Conservation (phyloP, 2,797 vertebrate species). For the Chelon labrosus region DNA sequence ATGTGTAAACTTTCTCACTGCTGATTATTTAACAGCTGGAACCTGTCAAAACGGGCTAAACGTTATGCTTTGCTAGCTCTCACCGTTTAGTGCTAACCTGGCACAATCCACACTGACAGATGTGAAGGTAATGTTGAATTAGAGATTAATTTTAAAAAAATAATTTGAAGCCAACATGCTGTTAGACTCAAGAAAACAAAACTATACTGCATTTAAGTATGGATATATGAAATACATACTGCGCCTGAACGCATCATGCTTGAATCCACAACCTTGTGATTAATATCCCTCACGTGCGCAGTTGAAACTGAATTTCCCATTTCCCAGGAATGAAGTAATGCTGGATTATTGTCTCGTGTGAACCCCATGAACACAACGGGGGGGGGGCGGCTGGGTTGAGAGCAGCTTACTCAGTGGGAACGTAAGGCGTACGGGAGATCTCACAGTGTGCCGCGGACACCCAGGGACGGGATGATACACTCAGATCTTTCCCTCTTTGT, state of each 20-base stretch:
- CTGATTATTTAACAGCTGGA: conserved; percentile 14
- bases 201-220: conserved; percentile 2
- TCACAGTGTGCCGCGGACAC: conserved; percentile 63
- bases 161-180: no score
- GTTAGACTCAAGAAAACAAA: no score
- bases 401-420: conserved; percentile 64
- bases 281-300: conserved; percentile 21
- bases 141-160: background rate
- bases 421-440: conserved; percentile 54
- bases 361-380: conserved; percentile 55
- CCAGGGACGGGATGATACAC: conserved; percentile 66
- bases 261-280: conserved; percentile 25
- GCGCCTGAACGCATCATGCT: conserved; percentile 11
- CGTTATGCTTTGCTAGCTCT: background rate
- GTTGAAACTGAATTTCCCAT: conserved; percentile 46
- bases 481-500: conserved; percentile 65
- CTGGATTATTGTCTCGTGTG: conserved; percentile 64
- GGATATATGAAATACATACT: background rate
- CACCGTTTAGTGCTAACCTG: background rate
- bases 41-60: conserved; percentile 10
- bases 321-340: conserved; percentile 49
- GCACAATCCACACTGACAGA: background rate
- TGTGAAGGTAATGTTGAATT: background rate
- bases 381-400: conserved; percentile 63
- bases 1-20: conserved; percentile 10